These are phyloP conservation scores for Nasonia giraulti DNA, from an alignment of 1,140 invertebrate genomes.

Conservation along the genomic window DNA sequence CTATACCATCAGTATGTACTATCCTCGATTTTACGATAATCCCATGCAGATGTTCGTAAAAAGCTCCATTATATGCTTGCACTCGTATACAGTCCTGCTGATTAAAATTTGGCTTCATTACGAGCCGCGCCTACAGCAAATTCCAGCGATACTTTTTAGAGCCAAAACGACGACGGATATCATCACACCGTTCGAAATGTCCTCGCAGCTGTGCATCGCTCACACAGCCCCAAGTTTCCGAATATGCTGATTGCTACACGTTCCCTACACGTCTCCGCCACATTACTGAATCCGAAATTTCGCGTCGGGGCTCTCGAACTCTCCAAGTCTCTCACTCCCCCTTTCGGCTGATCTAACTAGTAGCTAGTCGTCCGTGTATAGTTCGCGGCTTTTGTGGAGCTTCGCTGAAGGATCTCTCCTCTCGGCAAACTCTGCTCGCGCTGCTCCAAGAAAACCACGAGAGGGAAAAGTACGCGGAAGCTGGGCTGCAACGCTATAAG, in stretches of 20 bases:
- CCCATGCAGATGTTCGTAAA: constrained; percentile 5
- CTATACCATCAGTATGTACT: neutral
- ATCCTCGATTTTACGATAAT: constrained; percentile 24
- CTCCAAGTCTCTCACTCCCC: neutral
- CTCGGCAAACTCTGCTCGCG: neutral
- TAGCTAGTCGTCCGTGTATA: constrained; percentile 1
- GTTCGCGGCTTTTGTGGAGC: neutral
- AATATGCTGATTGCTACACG: constrained; percentile 49
- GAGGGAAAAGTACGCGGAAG: neutral
- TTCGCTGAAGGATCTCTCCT: neutral
- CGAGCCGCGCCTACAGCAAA: neutral
- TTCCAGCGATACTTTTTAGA: no score
- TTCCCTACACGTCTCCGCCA: neutral
- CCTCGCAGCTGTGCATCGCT: neutral
- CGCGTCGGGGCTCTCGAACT: constrained; percentile 17
- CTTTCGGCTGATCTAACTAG: constrained; percentile 21
- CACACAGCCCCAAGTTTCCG: constrained; percentile 3
- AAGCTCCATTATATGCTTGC: constrained; percentile 2
- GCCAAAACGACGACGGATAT: no score
- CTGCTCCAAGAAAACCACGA: constrained; percentile 11
- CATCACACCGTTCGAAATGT: neutral
- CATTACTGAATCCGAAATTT: constrained; percentile 44
- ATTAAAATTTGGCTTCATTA: neutral
- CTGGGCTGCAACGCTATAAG: neutral
- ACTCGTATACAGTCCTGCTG: neutral